Conservation (phyloP, 2,888 invertebrate genomes). For the Clostera curtula region DNA sequence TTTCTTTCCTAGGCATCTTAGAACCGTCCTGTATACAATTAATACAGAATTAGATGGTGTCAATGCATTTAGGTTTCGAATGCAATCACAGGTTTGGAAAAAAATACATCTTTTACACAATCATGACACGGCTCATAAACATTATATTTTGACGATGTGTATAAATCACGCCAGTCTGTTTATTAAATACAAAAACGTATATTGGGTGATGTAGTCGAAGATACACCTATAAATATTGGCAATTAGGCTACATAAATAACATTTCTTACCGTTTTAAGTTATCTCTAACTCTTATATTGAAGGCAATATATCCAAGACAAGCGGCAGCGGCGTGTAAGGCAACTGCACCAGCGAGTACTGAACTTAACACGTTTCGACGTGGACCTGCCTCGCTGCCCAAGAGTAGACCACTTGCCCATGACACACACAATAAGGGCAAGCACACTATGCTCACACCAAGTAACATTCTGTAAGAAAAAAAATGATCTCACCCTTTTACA, state of each 20-base stretch:
- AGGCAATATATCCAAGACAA: slow-evolving; percentile 89
- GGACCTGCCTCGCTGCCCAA: slow-evolving; percentile 81
- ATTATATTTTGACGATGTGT: too few relatives aligned
- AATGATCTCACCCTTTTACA: too few relatives aligned
- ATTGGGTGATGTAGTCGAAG: too few relatives aligned
- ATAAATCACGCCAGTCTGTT: too few relatives aligned
- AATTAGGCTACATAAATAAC: slow-evolving; percentile 48
- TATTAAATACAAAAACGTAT: too few relatives aligned
- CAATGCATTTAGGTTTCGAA: too few relatives aligned
- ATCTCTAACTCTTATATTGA: slow-evolving; percentile 88
- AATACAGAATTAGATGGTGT: too few relatives aligned
- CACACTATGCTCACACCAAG: slow-evolving; percentile 92
- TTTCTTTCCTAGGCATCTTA: slow-evolving; percentile 87
- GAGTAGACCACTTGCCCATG: slow-evolving; percentile 81
- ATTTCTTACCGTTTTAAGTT: slow-evolving; percentile 76
- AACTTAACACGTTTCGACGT: slow-evolving; percentile 79
- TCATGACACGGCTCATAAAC: too few relatives aligned
- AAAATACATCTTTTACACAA: too few relatives aligned
- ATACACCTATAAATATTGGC: too few relatives aligned
- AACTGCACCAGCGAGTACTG: slow-evolving; percentile 85
- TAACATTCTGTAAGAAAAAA: slow-evolving; percentile 77
- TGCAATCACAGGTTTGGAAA: too few relatives aligned
- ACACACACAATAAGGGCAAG: slow-evolving; percentile 86
- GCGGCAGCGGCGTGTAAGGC: slow-evolving; percentile 88
- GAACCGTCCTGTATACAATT: slow-evolving; percentile 78